A percentile compares a stretch with the other conserved stretches of the same genome.
phyloP scores from a whole-genome alignment of 2,113 vertebrate species.

The Ornithorhynchus anatinus region DNA sequence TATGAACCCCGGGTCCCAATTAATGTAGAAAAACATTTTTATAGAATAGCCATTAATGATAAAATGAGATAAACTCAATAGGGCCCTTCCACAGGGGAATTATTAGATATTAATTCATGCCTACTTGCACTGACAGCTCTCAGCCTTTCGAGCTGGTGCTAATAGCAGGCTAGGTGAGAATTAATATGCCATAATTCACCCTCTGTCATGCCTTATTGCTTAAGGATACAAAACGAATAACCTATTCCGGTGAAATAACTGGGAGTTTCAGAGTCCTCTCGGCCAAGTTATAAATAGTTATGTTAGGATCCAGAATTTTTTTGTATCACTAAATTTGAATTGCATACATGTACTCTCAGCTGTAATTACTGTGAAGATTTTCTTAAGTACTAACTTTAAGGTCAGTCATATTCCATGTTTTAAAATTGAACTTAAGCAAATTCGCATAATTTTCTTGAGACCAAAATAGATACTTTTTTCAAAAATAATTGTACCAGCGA shows the following conservation, averaged over 20 bases:
- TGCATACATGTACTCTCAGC: conserved; percentile 40
- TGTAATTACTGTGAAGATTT: conserved; percentile 50
- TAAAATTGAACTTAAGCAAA: conserved; percentile 43
- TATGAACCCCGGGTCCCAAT: background rate
- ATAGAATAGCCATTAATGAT: conserved; percentile 58
- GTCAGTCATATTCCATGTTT: conserved; percentile 58
- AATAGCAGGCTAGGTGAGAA: conserved; percentile 60
- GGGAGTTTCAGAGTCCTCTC: conserved; percentile 23
- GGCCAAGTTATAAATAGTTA: conserved; percentile 52
- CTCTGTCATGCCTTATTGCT: conserved; percentile 34
- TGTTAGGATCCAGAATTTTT: conserved; percentile 53
- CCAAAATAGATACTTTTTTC: conserved; percentile 32
- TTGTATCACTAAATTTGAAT: conserved; percentile 57
- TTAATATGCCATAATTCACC: conserved; percentile 59
- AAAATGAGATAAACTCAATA: conserved; percentile 50
- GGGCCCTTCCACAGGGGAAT: conserved; percentile 48
- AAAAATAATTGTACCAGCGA: conserved; percentile 18
- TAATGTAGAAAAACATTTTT: conserved; percentile 35
- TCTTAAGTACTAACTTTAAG: conserved; percentile 52
- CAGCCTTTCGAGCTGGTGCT: conserved; percentile 34
- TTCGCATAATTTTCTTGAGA: conserved; percentile 43
- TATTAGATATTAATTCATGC: conserved; percentile 59
- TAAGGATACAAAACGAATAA: conserved; percentile 42
- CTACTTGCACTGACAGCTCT: conserved; percentile 54
- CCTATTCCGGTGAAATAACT: conserved; percentile 46